Evolutionary conservation across 1,140 invertebrate genomes (phyloP), one percentile per base, ranked within the genome.

Genomic region (Coboldia fuscipes): DNA sequence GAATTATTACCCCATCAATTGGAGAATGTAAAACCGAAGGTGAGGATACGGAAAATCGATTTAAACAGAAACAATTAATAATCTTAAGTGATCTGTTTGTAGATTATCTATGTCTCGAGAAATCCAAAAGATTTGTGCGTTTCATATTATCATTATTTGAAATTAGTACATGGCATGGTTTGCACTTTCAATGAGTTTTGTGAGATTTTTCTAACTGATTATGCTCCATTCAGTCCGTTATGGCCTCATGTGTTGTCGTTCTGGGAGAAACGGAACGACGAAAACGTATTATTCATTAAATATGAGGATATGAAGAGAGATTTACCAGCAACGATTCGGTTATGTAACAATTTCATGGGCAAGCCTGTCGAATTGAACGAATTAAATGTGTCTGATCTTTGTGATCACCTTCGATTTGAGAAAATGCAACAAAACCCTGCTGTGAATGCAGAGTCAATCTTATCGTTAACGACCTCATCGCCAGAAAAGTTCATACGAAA

Each of bases 101-200:
- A 89, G 76, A 72, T 93, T 2, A 75, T 96, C 30, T 96, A 94
- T 49, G 71, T 86, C 1, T 68, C 79, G 0, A 66, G 92, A 30
- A 92, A 96, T 60, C 86, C 90, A 2, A 96, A 94, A 55, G 90
- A 97, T 48, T 72, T 80, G 37, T 80, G 81, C 30, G 85, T 96
- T 0, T 93, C 86, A 0, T 90, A 80, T 48, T 94, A 80, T 49
- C 75, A 93, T 51, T 89, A 90, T 46, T 73, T 70, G 41, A 66
- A 58, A 41, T 42, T 73, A n/a, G 61, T 84, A 12, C 72, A 81
- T 40, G 62, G 68, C 7, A 53, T 79, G 0, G 70, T 70, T 36
- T 72, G 72, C 0, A 62, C 65, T 2, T 81, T 90, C 43, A 70
- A 81, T n/a, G 72, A 82, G 8, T 89, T 86, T 50, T 75, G 73